These are phyloP conservation scores for Archips crataeganus DNA, from an alignment of 2,888 invertebrate genomes.

Conservation along the genomic window DNA sequence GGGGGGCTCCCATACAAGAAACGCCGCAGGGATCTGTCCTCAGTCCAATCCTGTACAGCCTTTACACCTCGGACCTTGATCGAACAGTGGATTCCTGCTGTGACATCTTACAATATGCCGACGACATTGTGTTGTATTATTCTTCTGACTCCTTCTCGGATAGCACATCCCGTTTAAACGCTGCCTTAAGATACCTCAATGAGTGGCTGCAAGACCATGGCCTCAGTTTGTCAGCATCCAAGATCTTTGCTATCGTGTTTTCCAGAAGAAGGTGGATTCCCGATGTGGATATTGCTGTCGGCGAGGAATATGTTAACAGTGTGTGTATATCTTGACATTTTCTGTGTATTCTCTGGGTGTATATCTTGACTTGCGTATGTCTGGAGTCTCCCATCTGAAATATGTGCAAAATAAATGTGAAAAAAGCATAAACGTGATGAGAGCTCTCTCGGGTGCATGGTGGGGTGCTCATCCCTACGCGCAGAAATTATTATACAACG, in stretches of 20 bases:
- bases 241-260: neutral
- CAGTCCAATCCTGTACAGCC: too few relatives aligned
- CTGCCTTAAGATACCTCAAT: neutral
- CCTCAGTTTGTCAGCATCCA: neutral
- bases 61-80: too few relatives aligned
- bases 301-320: neutral
- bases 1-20: too few relatives aligned
- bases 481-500: neutral
- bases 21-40: too few relatives aligned
- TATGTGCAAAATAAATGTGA: neutral
- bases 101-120: too few relatives aligned
- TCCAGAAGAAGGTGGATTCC: neutral
- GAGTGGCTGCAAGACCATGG: neutral
- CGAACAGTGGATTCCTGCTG: too few relatives aligned
- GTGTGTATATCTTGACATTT: too few relatives aligned
- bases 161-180: too few relatives aligned
- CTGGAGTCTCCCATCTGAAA: neutral
- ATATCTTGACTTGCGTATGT: neutral
- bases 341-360: neutral
- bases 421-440: neutral
- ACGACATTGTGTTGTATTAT: too few relatives aligned
- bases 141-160: too few relatives aligned
- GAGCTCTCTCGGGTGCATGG: too few relatives aligned
- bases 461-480: neutral
- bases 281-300: neutral